Percentiles rank a stretch among this genome's conserved stretches.
These are phyloP conservation scores for Venusia cambrica DNA, from an alignment of 2,888 invertebrate genomes.

Conservation along the genomic window DNA sequence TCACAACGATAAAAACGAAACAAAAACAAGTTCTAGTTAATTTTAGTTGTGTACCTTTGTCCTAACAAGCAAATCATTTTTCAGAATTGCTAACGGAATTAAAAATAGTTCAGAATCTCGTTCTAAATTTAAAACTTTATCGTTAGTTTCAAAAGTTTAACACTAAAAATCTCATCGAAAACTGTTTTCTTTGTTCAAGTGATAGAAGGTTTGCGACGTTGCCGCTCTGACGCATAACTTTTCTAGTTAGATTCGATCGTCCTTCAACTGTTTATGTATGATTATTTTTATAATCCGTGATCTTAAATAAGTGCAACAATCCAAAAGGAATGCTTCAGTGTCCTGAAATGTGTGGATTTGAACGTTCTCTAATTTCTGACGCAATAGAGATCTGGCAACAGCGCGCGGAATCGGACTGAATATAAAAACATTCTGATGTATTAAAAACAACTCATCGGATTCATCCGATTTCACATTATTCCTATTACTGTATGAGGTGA, in stretches of 20 bases:
- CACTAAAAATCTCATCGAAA: slow-evolving; percentile 5
- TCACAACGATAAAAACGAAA: slow-evolving; percentile 46
- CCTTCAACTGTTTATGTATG: slow-evolving; percentile 8
- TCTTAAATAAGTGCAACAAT: slow-evolving; percentile 34
- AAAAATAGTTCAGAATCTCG: slow-evolving; percentile 8
- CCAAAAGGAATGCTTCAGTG: slow-evolving; percentile 59
- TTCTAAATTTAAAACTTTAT: slow-evolving; percentile 14
- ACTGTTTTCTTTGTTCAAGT: slow-evolving; percentile 53
- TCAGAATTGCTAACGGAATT: background rate
- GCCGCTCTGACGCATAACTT: slow-evolving; percentile 55
- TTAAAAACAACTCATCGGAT: slow-evolving; percentile 54
- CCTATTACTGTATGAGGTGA: slow-evolving; percentile 66
- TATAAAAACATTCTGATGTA: slow-evolving; percentile 55
- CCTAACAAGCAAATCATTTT: slow-evolving; percentile 27
- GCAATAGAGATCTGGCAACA: slow-evolving; percentile 78
- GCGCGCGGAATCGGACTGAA: slow-evolving; percentile 66
- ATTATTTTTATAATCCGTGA: slow-evolving; percentile 27
- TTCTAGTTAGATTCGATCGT: slow-evolving; percentile 31
- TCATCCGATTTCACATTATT: slow-evolving; percentile 43
- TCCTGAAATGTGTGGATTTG: slow-evolving; percentile 70
- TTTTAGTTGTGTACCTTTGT: slow-evolving; percentile 44
- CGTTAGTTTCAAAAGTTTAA: background rate
- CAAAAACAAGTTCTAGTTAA: slow-evolving; percentile 52
- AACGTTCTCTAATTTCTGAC: slow-evolving; percentile 70
- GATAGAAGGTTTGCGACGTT: slow-evolving; percentile 59